These are phyloP conservation scores for Euphydryas editha DNA, from an alignment of 2,888 invertebrate genomes.

Conservation along the genomic window DNA sequence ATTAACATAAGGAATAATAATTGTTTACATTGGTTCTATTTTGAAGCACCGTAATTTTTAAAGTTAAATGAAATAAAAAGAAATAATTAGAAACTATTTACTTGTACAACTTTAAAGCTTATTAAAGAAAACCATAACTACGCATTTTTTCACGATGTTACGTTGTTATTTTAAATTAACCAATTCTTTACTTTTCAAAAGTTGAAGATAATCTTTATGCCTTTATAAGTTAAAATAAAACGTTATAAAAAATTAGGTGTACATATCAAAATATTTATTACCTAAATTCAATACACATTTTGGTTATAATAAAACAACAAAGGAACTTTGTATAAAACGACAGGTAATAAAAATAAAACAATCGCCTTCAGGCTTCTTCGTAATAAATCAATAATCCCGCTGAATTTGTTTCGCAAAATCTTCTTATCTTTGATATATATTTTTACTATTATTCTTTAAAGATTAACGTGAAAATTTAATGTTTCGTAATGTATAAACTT, in stretches of 20 bases:
- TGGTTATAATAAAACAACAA: not conserved
- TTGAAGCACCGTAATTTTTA: too few relatives aligned
- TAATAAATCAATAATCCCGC: not conserved
- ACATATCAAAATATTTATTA: not conserved
- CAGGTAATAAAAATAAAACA: constrained; percentile 1
- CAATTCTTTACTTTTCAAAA: too few relatives aligned
- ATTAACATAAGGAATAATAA: too few relatives aligned
- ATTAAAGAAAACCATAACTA: too few relatives aligned
- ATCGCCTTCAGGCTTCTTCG: not conserved
- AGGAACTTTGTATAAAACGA: not conserved
- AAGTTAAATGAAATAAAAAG: too few relatives aligned
- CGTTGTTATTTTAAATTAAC: too few relatives aligned
- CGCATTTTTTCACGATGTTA: too few relatives aligned
- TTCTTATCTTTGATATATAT: not conserved
- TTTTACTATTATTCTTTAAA: not conserved
- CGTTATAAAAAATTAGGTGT: not conserved
- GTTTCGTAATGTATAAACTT: not conserved
- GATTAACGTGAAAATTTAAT: not conserved
- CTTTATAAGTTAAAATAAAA: too few relatives aligned
- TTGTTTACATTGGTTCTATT: too few relatives aligned
- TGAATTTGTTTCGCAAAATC: not conserved
- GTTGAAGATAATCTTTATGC: too few relatives aligned
- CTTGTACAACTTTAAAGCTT: too few relatives aligned
- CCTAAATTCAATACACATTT: not conserved
- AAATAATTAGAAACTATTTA: too few relatives aligned